phyloP scores from a whole-genome alignment of 2,113 vertebrate genomes.

The Crotalus helleri region DNA sequence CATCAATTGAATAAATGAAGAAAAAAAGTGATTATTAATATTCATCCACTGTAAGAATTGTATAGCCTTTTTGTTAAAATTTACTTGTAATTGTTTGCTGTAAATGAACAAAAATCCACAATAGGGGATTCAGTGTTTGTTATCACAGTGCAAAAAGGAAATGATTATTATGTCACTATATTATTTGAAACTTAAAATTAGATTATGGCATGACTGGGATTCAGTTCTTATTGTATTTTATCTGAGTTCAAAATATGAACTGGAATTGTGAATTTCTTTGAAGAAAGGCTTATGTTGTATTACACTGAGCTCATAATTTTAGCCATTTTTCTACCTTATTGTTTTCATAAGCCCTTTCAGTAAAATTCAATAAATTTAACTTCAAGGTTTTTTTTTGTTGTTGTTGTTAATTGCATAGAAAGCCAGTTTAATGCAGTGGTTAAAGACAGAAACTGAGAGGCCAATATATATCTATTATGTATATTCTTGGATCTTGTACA shows the following conservation, averaged over 20 bases:
- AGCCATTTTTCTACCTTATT: not conserved
- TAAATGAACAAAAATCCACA: not conserved
- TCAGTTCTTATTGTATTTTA: not conserved
- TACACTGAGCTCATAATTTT: not conserved
- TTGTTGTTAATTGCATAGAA: not conserved
- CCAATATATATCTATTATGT: not conserved
- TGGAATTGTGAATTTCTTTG: conserved; percentile 16
- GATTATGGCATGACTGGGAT: not conserved
- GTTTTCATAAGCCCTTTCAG: not conserved
- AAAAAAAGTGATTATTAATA: not conserved
- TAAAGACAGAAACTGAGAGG: not conserved
- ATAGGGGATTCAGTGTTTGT: not conserved
- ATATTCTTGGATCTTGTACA: not conserved
- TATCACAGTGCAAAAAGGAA: not conserved
- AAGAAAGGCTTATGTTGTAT: not conserved
- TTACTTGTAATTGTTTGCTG: not conserved
- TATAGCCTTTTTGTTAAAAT: not conserved
- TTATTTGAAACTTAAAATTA: conserved; percentile 14
- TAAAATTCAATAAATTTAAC: not conserved
- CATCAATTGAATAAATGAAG: not conserved
- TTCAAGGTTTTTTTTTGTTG: not conserved
- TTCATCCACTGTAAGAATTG: not conserved
- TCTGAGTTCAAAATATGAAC: not conserved
- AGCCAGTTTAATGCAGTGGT: not conserved
- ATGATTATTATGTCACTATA: conserved; percentile 1